Evolutionary conservation across 2,113 vertebrate species (phyloP).

Genomic region (Cebidichthys violaceus): DNA sequence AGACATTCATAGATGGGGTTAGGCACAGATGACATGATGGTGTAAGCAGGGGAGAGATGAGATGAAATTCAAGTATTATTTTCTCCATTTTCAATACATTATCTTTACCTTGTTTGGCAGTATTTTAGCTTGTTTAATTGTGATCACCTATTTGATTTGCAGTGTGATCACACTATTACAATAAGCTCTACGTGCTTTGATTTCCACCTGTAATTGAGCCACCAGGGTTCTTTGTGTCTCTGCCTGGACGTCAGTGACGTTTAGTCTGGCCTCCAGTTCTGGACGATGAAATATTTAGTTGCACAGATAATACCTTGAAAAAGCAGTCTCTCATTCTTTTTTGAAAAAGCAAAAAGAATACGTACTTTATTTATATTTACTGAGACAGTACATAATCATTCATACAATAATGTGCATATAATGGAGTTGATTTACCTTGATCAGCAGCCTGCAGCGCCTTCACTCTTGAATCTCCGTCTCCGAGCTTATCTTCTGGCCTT

Average conservation of each 20-base stretch:
- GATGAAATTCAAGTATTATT: not conserved
- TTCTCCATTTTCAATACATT: not conserved
- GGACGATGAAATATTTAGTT: not conserved
- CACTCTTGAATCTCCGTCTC: not conserved
- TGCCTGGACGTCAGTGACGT: conserved; percentile 1
- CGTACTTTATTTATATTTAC: not conserved
- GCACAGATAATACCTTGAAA: not conserved
- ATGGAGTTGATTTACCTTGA: conserved; percentile 13
- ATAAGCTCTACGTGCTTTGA: not conserved
- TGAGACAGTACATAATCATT: not conserved
- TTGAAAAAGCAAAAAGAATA: no score
- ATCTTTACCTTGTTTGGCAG: not conserved
- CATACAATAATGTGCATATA: no score
- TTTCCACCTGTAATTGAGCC: conserved; percentile 12
- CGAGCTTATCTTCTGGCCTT: not conserved
- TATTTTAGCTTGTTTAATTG: not conserved
- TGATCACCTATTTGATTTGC: not conserved
- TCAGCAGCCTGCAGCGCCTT: conserved; percentile 24
- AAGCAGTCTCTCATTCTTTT: not conserved
- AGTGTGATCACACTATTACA: no score
- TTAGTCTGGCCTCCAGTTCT: conserved; percentile 27
- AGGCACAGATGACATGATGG: no score
- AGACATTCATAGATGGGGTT: not conserved
- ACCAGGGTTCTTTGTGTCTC: not conserved
- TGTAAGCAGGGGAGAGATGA: not conserved